Base-by-base conservation (phyloP, 2,888 invertebrate genomes). In the Meghimatium bilineatum region DNA sequence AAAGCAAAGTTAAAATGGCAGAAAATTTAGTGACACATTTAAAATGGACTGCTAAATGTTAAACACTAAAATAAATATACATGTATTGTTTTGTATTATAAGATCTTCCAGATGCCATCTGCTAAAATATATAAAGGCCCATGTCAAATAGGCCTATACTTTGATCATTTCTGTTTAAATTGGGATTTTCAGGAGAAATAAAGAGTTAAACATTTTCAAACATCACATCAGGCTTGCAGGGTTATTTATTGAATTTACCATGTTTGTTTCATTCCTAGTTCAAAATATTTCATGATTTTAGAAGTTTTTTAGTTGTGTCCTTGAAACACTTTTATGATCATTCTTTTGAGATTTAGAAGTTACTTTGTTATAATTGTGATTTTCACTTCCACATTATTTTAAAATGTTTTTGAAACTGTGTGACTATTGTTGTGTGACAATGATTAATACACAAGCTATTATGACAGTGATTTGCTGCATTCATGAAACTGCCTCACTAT, bases 181-280 rank as follows among this genome's bases (percentile, higher is more conserved):
- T 60, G n/a, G 29, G 78, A 78, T 26, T 77, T 38, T 26, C 38
- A 38, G 14, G 60, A 23, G 14, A 60, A 72, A 49, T 49, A 49
- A 44, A 44, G 8, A 29, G 49, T 66, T 23, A 29, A 29, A 38
- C 26, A 38, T 66, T 38, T 78, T 78, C 44, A 44, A 29, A 17
- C n/a, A 74, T 74, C 49, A 49, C n/a, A 29, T 74, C 72, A 49
- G 29, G 72, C 72, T 74, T 74, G 72, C 72, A 74, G 72, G 72
- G 44, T 74, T 74, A 74, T 6, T 74, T 36, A 74, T 74, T 74
- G 12, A 5, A 3, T 29, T 63, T 34, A 34, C 8, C 3, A 34
- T 69, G 17, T 69, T 69, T 34, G 69, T 69, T 69, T 69, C 23
- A 36, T 69, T 69, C 36, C 8, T 20, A 23, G 36, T 34, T 69